Evolutionary conservation across 2,888 invertebrate genomes (phyloP).

Genomic region (Trissolcus brochymenae): DNA sequence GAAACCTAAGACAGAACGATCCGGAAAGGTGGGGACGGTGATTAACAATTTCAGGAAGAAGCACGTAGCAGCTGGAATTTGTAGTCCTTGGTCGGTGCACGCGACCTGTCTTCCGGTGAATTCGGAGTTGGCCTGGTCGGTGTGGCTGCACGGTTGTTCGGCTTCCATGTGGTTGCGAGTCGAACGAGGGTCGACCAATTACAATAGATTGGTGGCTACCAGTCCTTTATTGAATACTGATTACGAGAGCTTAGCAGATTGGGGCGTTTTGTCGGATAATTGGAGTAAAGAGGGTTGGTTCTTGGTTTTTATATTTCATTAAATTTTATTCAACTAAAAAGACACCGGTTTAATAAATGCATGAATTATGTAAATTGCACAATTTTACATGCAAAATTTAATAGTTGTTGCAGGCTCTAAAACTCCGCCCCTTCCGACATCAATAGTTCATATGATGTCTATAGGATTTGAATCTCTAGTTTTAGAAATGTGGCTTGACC

Average conservation of each 20-base stretch:
- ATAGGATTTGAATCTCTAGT: constrained; percentile 81
- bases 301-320: not conserved
- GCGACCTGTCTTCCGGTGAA: constrained; percentile 72
- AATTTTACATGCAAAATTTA: not conserved
- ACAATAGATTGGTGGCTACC: constrained; percentile 54
- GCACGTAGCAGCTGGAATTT: constrained; percentile 70
- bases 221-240: constrained; percentile 66
- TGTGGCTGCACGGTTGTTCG: constrained; percentile 82
- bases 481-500: constrained; percentile 81
- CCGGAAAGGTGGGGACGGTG: constrained; percentile 71
- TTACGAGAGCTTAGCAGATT: constrained; percentile 74
- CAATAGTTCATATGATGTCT: constrained; percentile 79
- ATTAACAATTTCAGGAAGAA: constrained; percentile 72
- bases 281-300: constrained; percentile 73
- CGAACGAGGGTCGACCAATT: constrained; percentile 69
- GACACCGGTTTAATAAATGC: not conserved
- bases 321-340: not conserved
- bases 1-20: constrained; percentile 61
- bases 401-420: constrained; percentile 69
- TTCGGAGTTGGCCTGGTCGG: constrained; percentile 78
- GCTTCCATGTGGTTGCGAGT: constrained; percentile 79
- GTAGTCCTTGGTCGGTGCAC: constrained; percentile 75
- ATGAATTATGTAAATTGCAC: not conserved
- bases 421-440: constrained; percentile 69
- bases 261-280: constrained; percentile 73